Evolutionary conservation across 2,888 invertebrate genomes (phyloP), one percentile per base, ranked within the genome.

Genomic region (Gari tellinella): DNA sequence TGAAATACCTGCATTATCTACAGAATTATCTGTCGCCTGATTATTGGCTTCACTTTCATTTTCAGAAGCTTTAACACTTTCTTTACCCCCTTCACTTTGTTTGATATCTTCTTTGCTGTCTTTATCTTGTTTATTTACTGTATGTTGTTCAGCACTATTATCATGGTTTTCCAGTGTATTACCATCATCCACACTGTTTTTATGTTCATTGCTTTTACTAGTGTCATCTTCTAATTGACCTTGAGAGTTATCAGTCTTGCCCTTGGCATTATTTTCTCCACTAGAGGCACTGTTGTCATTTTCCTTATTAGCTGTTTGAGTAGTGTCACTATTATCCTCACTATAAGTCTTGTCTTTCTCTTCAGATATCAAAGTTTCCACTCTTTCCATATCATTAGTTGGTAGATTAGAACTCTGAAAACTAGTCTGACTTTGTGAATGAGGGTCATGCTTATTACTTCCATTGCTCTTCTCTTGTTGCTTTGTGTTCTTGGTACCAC

Each of bases 301-400:
- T 12, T 21, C 37, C 8, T 25, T 37, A 57, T 51, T 53, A 10
- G 53, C 46, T 46, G 37, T 25, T 51, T 57, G 19, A 15, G 3
- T 17, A 31, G 5, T 58, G 12, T 31, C 40, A 25, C 5, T 17
- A 56, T 15, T 25, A 31, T 57, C 52, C 41, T 45, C 41, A 45
- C 51, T 56, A 60, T 43, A 25, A n/a, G 61, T 25, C 19, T 69
- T 64, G 48, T 77, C 63, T 17, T 72, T 58, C 21, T 73, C 66
- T 46, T 78, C 77, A 46, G 78, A 78, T n/a, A 78, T 72, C 51
- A 78, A 43, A 26, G 78, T 78, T 41, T 74, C 72, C 12, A 78
- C 78, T 52, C 70, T 67, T 57, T 78, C 78, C 23, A 78, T 31
- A 58, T 74, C 73, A 74, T 67, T 70, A 23, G 63, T 58, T 25